Evolutionary conservation across 2,797 vertebrate genomes (phyloP).

Genomic region (Staurois parvus): DNA sequence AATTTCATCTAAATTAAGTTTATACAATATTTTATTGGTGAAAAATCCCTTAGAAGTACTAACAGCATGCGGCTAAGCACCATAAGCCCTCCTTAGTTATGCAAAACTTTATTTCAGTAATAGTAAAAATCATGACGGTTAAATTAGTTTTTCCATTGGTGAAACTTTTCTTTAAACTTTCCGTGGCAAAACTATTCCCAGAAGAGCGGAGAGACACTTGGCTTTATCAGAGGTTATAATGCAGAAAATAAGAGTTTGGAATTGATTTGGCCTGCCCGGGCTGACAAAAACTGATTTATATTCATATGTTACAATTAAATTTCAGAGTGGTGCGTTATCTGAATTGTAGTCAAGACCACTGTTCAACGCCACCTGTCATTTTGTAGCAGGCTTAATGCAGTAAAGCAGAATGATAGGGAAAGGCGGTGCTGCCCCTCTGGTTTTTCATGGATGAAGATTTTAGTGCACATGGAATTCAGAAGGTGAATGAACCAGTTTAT

Average conservation of each 20-base stretch:
- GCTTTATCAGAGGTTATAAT: slow-evolving; percentile 32
- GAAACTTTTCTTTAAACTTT: slow-evolving; percentile 12
- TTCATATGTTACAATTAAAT: slow-evolving; percentile 7
- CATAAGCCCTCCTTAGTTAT: slow-evolving; percentile 22
- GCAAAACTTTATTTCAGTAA: neutral
- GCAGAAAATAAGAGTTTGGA: slow-evolving; percentile 37
- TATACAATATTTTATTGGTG: slow-evolving; percentile 5
- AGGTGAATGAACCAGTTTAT: neutral
- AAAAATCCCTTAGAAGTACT: neutral
- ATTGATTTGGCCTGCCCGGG: slow-evolving; percentile 16
- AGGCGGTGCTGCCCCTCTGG: neutral
- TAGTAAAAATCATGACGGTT: slow-evolving; percentile 30
- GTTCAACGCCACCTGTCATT: neutral
- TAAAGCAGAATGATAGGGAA: neutral
- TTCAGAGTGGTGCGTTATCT: neutral
- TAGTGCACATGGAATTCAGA: neutral
- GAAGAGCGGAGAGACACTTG: neutral
- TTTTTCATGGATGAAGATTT: neutral
- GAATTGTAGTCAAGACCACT: neutral
- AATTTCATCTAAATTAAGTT: slow-evolving; percentile 17
- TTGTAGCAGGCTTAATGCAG: no score
- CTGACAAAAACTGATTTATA: slow-evolving; percentile 12
- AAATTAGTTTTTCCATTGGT: slow-evolving; percentile 26
- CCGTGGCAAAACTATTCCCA: slow-evolving; percentile 18
- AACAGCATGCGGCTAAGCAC: neutral